Conservation (phyloP, 2,888 invertebrate species). For the Dryococelus australis region DNA sequence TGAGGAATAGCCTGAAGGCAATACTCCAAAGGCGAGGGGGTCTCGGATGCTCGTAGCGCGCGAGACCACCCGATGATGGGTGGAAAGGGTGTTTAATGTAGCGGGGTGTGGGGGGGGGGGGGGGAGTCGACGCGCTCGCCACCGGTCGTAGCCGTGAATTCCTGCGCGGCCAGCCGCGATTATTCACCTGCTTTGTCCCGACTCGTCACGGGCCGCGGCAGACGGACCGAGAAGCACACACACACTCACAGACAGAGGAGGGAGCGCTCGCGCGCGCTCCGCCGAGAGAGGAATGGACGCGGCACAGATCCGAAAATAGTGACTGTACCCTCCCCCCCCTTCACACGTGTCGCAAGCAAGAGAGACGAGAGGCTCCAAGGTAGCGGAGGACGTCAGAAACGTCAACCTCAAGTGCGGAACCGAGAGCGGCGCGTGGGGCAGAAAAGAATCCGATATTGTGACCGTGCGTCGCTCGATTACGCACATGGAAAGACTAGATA, state of each 20-base stretch:
- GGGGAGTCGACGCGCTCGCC: not conserved
- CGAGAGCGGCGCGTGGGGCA: no score
- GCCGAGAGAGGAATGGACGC: not conserved
- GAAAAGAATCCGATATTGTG: no score
- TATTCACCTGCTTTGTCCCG: not conserved
- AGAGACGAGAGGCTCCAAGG: not conserved
- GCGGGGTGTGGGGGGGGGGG: no score
- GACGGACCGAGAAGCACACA: not conserved
- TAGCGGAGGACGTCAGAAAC: not conserved
- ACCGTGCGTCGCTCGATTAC: no score
- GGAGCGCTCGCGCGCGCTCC: no score
- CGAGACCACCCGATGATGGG: no score
- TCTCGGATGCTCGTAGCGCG: no score
- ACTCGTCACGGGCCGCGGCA: not conserved
- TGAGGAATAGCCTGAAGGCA: no score
- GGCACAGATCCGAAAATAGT: not conserved
- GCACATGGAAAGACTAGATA: no score
- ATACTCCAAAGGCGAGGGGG: no score
- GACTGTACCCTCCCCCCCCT: not conserved
- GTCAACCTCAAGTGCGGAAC: not conserved
- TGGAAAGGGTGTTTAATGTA: no score
- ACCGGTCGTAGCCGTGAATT: not conserved
- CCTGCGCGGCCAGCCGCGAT: not conserved
- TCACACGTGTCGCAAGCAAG: not conserved
- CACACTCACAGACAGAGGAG: not conserved